Evolutionary conservation across 2,888 invertebrate species (phyloP), one percentile per base, ranked within the genome.

Genomic region (Muschampia plurimacula): DNA sequence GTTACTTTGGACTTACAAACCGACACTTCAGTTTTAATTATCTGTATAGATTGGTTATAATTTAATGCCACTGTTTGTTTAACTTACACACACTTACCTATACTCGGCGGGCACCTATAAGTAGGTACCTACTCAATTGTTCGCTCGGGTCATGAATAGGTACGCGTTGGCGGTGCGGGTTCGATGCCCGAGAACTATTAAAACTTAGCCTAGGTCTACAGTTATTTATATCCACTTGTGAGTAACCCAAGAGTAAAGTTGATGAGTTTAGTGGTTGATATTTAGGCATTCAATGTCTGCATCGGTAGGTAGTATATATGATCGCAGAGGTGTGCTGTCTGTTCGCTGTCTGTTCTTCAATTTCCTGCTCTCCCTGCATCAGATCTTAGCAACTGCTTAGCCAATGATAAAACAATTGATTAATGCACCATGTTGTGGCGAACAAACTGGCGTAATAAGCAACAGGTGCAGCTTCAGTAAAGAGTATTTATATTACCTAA

Each of bases 151-250:
- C 15, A 49, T 49, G 49, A 49, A n/a, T 22, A 22, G 22, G 22
- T n/a, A 15, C n/a, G n/a, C n/a, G 49, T 49, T 49, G 49, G 49
- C 49, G 49, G 49, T 49, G 49, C 49, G 49, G 49, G 49, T 49
- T 49, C 49, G 49, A 49, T 49, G 49, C 49, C 49, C 49, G 49
- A n/a, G 2, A 5, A 15, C 49, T n/a, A 15, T 49, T 15, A n/a
- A 10, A 5, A 49, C 49, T n/a, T 13, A 13, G n/a, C n/a, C 49
- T 49, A 49, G 49, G 49, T 49, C 49, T n/a, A 49, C n/a, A n/a
- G n/a, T 49, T 49, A 49, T 49, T n/a, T 49, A n/a, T 49, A 49
- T n/a, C 46, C 46, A 49, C 49, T 49, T n/a, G 49, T n/a, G 5
- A 49, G 13, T n/a, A 5, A 44, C 32, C 32, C 32, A 32, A 32